phyloP scores from a whole-genome alignment of 2,797 vertebrate genomes.

The Tokudaia muenninki region DNA sequence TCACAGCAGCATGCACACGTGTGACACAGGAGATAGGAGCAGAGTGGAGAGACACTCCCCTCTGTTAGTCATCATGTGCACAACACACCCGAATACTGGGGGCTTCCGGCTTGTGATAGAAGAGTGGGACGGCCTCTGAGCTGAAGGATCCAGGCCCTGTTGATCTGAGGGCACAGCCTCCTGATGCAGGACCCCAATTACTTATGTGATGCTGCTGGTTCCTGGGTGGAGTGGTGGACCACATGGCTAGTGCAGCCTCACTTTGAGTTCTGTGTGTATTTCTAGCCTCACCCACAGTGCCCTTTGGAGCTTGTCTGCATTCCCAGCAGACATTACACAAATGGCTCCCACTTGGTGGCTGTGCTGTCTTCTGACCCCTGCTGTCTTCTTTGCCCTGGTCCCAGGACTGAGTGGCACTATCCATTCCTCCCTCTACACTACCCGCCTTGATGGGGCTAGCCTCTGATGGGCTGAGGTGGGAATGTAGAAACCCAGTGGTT shows the following conservation, averaged over 20 bases:
- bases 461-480: not conserved
- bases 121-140: not conserved
- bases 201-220: fast-evolving
- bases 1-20: not conserved
- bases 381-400: no score
- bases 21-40: not conserved
- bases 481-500: not conserved
- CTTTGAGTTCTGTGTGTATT: not conserved
- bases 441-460: not conserved
- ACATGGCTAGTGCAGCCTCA: not conserved
- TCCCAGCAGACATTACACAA: not conserved
- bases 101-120: not conserved
- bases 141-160: not conserved
- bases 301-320: not conserved
- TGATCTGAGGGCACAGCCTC: not conserved
- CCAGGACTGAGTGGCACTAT: not conserved
- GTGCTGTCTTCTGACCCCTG: fast-evolving
- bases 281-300: not conserved
- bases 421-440: fast-evolving
- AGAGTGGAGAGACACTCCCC: not conserved
- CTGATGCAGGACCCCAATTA: fast-evolving
- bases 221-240: not conserved
- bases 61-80: not conserved
- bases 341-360: not conserved
- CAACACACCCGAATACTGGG: not conserved